A percentile compares a stretch with the other conserved stretches of the same genome.
Evolutionary conservation across 2,888 invertebrate species (phyloP).

Genomic region (Meandrusa payeni): DNA sequence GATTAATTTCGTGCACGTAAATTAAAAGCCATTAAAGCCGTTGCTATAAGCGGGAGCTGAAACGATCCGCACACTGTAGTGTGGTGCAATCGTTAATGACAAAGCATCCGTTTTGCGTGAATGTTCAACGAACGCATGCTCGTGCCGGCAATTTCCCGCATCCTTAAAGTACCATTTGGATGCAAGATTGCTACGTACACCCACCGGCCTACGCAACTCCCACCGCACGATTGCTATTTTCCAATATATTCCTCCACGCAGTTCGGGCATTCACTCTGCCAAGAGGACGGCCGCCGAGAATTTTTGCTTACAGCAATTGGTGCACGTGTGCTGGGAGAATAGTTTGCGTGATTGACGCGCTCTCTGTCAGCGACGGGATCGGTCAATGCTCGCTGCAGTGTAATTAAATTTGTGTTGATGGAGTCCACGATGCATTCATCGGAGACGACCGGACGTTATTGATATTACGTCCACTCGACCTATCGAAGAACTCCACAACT

Average conservation of each 20-base stretch:
- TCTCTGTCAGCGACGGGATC: too few species aligned
- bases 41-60: too few species aligned
- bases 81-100: neutral
- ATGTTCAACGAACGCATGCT: neutral
- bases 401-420: constrained; percentile 24
- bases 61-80: neutral
- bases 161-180: neutral
- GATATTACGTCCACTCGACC: constrained; percentile 4
- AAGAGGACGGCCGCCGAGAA: constrained; percentile 19
- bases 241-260: neutral
- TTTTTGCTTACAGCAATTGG: constrained; percentile 8
- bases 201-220: neutral
- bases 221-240: constrained; percentile 10
- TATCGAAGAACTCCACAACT: too few species aligned
- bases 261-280: constrained; percentile 5
- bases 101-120: neutral
- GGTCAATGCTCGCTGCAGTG: constrained; percentile 9
- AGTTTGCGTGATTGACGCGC: constrained; percentile 17
- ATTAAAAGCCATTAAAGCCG: too few species aligned
- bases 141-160: constrained; percentile 3
- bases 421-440: constrained; percentile 21
- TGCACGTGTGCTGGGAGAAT: constrained; percentile 12
- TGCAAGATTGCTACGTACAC: neutral
- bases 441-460: constrained; percentile 10
- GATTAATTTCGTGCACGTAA: too few species aligned